Conservation (phyloP, 2,113 vertebrate genomes). For the Sceloporus undulatus region DNA sequence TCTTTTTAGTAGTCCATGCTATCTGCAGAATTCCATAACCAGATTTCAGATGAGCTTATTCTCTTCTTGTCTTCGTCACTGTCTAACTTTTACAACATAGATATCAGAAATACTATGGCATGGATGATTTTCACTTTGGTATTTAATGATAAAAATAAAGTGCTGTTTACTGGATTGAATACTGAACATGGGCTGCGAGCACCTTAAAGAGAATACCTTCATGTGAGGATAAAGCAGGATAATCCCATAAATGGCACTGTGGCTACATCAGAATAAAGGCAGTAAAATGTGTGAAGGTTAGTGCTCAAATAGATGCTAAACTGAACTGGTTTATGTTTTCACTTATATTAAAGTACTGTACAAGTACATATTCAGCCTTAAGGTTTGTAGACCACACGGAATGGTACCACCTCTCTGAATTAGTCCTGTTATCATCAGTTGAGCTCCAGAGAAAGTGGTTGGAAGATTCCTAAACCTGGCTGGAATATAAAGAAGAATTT, state of each 20-base stretch:
- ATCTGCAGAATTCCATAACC: no score
- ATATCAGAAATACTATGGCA: no score
- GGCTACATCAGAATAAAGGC: neutral
- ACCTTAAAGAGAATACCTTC: neutral
- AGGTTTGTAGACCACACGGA: neutral
- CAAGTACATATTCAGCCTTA: neutral
- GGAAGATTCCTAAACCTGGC: conserved; percentile 19
- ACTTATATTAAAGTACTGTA: neutral
- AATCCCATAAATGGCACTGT: neutral
- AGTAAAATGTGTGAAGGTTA: neutral
- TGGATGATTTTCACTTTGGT: no score
- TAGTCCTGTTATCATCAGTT: neutral
- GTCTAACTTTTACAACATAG: no score
- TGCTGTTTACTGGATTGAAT: no score
- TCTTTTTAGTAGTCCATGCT: no score
- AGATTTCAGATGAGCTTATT: no score
- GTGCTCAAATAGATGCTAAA: neutral
- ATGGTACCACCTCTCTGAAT: neutral
- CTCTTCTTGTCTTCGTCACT: no score
- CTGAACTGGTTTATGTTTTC: neutral
- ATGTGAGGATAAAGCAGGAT: neutral
- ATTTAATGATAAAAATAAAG: no score
- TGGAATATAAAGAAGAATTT: conserved; percentile 68
- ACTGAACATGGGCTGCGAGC: neutral
- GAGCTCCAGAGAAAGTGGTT: neutral